Percentiles rank a stretch among this genome's conserved stretches.
These are phyloP conservation scores for Tokudaia muenninki DNA, from an alignment of 2,797 vertebrate species.

Conservation along the genomic window DNA sequence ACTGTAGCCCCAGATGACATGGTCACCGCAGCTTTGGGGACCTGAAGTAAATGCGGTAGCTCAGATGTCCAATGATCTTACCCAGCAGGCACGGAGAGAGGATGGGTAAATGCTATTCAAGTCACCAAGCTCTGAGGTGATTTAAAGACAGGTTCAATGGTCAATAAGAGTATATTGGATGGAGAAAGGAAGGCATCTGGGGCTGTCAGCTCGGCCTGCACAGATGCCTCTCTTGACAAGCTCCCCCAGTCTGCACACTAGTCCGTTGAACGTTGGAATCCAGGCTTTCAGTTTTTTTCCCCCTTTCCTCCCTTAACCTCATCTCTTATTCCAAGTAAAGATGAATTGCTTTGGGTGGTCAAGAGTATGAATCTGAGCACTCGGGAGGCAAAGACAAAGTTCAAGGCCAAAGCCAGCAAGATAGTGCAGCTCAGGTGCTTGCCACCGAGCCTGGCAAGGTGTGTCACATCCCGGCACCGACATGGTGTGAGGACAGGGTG, in stretches of 20 bases:
- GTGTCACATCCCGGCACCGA: neutral
- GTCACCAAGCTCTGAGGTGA: neutral
- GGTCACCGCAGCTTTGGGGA: neutral
- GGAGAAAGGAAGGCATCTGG: neutral
- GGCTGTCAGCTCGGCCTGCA: neutral
- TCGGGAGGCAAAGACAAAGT: neutral
- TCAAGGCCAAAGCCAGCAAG: neutral
- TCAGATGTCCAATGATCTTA: neutral
- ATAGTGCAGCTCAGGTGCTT: neutral
- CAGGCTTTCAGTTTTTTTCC: neutral
- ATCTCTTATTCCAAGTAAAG: neutral
- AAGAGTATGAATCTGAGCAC: neutral
- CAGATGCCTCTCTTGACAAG: neutral
- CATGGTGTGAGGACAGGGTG: neutral
- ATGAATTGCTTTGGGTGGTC: neutral
- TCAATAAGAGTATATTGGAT: neutral
- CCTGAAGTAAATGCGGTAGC: rapidly evolving
- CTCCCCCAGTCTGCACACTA: neutral
- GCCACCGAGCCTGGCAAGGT: neutral
- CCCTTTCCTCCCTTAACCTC: neutral
- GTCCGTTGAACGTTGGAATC: rapidly evolving
- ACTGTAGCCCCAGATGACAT: neutral
- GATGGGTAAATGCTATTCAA: neutral
- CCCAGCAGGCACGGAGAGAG: neutral
- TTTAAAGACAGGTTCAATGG: neutral